Percentiles rank a stretch among this genome's conserved stretches.
phyloP scores from a whole-genome alignment of 2,888 invertebrate genomes.

The Noctua comes region DNA sequence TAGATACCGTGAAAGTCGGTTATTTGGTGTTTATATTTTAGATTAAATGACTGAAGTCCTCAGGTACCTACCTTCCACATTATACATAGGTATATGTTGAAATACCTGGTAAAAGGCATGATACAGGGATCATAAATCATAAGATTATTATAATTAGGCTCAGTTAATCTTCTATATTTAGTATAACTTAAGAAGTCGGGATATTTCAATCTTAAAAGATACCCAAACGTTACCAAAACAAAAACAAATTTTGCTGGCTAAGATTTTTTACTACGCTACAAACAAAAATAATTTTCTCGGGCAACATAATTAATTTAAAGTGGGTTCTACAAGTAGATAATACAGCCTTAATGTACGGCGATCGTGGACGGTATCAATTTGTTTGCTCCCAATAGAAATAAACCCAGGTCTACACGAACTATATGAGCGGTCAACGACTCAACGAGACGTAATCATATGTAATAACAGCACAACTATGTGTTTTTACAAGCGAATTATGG shows the following conservation, averaged over 20 bases:
- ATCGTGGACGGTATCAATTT: conserved; percentile 66
- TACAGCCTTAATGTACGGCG: conserved; percentile 56
- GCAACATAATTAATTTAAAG: conserved; percentile 68
- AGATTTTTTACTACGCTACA: conserved; percentile 41
- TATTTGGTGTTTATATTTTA: conserved; percentile 9
- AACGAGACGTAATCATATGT: conserved; percentile 77
- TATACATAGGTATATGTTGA: too few species aligned
- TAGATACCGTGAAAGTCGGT: conserved; percentile 19
- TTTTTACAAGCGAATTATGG: conserved; percentile 71
- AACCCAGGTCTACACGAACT: conserved; percentile 62
- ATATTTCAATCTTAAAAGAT: conserved; percentile 6
- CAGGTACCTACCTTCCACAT: too few species aligned
- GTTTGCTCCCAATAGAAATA: conserved; percentile 65
- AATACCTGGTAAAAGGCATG: too few species aligned
- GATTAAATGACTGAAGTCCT: conserved; percentile 13
- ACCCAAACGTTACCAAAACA: conserved; percentile 25
- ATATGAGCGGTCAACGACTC: conserved; percentile 78
- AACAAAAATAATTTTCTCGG: conserved; percentile 59
- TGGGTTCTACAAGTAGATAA: conserved; percentile 66
- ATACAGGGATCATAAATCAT: not conserved
- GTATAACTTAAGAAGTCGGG: not conserved
- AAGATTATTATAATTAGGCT: not conserved
- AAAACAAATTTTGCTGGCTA: conserved; percentile 34
- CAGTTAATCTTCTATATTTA: not conserved
- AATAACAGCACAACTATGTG: conserved; percentile 69